phyloP scores from a whole-genome alignment of 2,113 vertebrate genomes.

The Dasyurus viverrinus region DNA sequence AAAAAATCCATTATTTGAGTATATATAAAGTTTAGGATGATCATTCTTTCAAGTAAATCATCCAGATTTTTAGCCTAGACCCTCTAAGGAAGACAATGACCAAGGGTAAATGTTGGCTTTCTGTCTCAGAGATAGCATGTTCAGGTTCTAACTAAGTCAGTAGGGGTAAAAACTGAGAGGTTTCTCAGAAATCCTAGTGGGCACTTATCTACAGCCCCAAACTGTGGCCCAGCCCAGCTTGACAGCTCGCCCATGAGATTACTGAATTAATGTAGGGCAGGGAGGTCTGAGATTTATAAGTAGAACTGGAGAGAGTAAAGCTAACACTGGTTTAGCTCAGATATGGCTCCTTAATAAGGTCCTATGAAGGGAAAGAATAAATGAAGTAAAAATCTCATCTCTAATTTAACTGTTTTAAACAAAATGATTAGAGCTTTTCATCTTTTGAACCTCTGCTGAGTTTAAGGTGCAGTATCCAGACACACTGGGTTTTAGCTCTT shows the following conservation, averaged over 20 bases:
- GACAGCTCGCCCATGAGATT: slow-evolving; percentile 61
- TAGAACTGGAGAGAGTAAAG: slow-evolving; percentile 28
- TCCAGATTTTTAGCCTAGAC: slow-evolving; percentile 6
- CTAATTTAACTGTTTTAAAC: slow-evolving; percentile 56
- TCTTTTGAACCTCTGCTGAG: slow-evolving; percentile 44
- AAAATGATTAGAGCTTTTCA: slow-evolving; percentile 40
- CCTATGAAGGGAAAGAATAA: slow-evolving; percentile 20
- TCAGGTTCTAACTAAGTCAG: slow-evolving; percentile 72
- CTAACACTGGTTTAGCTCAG: slow-evolving; percentile 1
- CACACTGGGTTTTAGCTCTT: slow-evolving; percentile 11
- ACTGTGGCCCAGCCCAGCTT: slow-evolving; percentile 53
- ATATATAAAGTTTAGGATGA: slow-evolving; percentile 17
- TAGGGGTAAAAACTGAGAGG: slow-evolving; percentile 58
- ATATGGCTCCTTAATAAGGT: slow-evolving; percentile 31
- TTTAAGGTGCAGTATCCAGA: slow-evolving; percentile 30
- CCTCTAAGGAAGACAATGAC: slow-evolving; percentile 44
- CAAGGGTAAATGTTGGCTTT: slow-evolving; percentile 36
- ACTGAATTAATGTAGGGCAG: slow-evolving; percentile 34
- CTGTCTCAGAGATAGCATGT: slow-evolving; percentile 56
- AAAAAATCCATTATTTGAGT: slow-evolving; percentile 37
- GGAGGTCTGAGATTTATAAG: slow-evolving; percentile 56
- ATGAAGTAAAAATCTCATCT: slow-evolving; percentile 59
- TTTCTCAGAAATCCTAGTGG: slow-evolving; percentile 58
- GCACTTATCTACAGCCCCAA: slow-evolving; percentile 65
- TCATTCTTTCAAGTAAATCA: slow-evolving; percentile 54